Percentiles rank a stretch among this genome's conserved stretches.
Evolutionary conservation across 2,888 invertebrate species (phyloP).

Genomic region (Ceratothoa steindachneri): DNA sequence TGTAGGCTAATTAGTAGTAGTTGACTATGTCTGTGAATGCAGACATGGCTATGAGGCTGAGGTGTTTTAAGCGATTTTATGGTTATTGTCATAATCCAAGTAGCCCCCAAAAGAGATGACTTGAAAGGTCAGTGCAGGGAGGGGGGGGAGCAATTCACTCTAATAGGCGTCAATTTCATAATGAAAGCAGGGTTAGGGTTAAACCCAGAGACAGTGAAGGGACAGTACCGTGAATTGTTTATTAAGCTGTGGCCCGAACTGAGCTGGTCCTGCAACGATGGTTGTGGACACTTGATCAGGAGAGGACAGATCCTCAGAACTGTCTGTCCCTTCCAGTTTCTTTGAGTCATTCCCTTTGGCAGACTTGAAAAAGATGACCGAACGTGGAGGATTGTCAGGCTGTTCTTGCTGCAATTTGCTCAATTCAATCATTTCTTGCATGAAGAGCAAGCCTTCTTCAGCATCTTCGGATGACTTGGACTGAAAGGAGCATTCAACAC

Average conservation of each 20-base stretch:
- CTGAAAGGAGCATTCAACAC: slow-evolving; percentile 57
- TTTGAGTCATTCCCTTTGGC: slow-evolving; percentile 5
- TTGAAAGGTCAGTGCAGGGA: too few relatives aligned
- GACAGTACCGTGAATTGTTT: slow-evolving; percentile 59
- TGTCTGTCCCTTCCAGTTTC: background rate
- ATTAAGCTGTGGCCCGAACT: slow-evolving; percentile 75
- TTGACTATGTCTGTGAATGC: too few relatives aligned
- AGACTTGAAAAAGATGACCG: slow-evolving; percentile 56
- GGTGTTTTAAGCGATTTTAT: too few relatives aligned
- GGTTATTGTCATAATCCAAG: too few relatives aligned
- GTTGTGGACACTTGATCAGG: background rate
- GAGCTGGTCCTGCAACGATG: slow-evolving; percentile 78
- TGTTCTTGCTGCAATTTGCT: slow-evolving; percentile 68
- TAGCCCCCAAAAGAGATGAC: too few relatives aligned
- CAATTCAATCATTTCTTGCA: slow-evolving; percentile 94
- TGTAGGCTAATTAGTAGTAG: too few relatives aligned
- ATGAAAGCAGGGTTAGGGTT: too few relatives aligned
- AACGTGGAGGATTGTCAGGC: slow-evolving; percentile 59
- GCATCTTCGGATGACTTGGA: slow-evolving; percentile 81
- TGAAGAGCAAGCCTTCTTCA: slow-evolving; percentile 86
- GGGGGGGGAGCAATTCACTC: too few relatives aligned
- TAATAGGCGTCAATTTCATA: too few relatives aligned
- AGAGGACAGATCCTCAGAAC: background rate
- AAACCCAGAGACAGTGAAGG: too few relatives aligned
- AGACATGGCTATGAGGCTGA: too few relatives aligned